Conservation (phyloP, 2,797 vertebrate genomes). For the Trachurus trachurus region DNA sequence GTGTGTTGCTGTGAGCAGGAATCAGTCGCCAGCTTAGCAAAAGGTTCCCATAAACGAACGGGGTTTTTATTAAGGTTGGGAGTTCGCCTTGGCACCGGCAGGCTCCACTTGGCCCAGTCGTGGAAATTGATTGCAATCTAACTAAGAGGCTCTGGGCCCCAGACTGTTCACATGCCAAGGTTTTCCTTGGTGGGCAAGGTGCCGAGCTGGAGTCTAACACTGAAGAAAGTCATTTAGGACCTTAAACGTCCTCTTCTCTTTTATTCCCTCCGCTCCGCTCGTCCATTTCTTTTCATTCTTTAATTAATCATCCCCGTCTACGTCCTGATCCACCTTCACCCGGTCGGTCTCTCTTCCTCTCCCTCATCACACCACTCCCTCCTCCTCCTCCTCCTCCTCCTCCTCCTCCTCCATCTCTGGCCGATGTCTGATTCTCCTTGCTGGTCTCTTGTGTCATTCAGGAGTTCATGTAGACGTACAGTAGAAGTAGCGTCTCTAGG, state of each 20-base stretch:
- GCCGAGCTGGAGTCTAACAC: constrained; percentile 56
- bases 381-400: constrained; percentile 6
- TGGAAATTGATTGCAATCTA: constrained; percentile 79
- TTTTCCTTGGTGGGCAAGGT: constrained; percentile 48
- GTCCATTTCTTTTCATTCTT: constrained; percentile 69
- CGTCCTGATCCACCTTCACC: constrained; percentile 78
- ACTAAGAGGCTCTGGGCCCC: constrained; percentile 74
- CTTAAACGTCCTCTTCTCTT: constrained; percentile 60
- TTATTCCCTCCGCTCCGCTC: constrained; percentile 30
- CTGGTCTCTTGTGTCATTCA: constrained; percentile 45
- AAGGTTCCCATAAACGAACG: constrained; percentile 62
- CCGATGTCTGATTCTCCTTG: constrained; percentile 63
- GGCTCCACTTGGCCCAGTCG: constrained; percentile 62
- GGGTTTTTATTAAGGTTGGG: constrained; percentile 63
- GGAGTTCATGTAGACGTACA: constrained; percentile 46
- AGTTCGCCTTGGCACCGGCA: constrained; percentile 49
- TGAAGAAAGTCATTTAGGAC: constrained; percentile 71
- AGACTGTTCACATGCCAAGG: constrained; percentile 68
- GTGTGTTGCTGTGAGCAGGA: constrained; percentile 45
- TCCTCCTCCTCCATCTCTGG: constrained; percentile 38
- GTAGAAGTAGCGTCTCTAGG: constrained; percentile 61
- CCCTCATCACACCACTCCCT: constrained; percentile 39
- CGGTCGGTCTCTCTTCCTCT: constrained; percentile 32
- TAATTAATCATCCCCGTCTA: constrained; percentile 78
- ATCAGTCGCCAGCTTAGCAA: constrained; percentile 50